These are phyloP conservation scores for Dreissena polymorpha DNA, from an alignment of 1,140 invertebrate species.

Conservation along the genomic window DNA sequence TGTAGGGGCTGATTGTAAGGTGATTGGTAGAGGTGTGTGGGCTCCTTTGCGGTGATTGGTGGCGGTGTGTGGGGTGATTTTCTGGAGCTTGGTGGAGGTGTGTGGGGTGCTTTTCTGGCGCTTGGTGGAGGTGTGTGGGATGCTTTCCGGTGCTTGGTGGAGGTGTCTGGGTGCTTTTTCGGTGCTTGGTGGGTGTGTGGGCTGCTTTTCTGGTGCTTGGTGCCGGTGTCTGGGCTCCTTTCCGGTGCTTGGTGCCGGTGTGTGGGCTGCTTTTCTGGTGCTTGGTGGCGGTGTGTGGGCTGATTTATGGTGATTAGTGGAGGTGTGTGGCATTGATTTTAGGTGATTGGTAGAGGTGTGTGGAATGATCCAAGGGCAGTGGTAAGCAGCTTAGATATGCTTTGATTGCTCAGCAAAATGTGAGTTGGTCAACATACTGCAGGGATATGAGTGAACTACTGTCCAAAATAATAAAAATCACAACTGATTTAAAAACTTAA, in stretches of 20 bases:
- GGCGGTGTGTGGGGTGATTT: not conserved
- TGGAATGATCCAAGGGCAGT: not conserved
- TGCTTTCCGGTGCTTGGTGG: not conserved
- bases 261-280: too few species aligned
- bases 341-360: not conserved
- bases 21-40: not conserved
- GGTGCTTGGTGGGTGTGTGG: not conserved
- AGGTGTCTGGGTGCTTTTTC: not conserved
- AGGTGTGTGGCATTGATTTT: not conserved
- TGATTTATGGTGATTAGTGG: not conserved
- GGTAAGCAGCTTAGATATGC: too few species aligned
- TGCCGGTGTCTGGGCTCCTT: too few species aligned
- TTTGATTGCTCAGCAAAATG: too few species aligned
- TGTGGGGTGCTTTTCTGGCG: not conserved
- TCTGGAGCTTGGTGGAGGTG: not conserved
- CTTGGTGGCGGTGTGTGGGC: not conserved
- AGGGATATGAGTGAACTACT: too few species aligned
- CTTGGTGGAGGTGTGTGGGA: not conserved
- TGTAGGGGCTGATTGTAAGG: too few species aligned
- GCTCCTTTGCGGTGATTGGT: not conserved
- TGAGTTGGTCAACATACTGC: too few species aligned
- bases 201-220: too few species aligned
- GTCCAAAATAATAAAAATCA: too few species aligned
- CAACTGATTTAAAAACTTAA: too few species aligned
- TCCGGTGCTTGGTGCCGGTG: too few species aligned